Percentiles rank a stretch among this genome's conserved stretches.
Evolutionary conservation across 1,140 invertebrate genomes (phyloP).

Genomic region (Dinoponera quadriceps): DNA sequence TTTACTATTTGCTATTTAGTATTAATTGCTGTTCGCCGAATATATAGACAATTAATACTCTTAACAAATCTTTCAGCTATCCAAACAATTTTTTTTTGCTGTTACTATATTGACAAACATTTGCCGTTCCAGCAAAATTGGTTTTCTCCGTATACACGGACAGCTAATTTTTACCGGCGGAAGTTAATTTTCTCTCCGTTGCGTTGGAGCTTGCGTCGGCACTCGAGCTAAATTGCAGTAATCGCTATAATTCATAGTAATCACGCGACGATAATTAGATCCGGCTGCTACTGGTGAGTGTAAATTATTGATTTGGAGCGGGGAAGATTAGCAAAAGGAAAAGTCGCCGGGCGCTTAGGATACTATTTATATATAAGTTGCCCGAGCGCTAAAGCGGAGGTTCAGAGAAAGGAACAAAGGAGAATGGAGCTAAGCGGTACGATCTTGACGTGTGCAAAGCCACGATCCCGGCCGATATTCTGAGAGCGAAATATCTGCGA

Average conservation of each 20-base stretch:
- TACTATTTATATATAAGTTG: constrained; percentile 62
- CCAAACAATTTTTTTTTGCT: no score
- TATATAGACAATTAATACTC: no score
- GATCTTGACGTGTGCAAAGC: background rate
- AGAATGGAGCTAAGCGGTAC: constrained; percentile 13
- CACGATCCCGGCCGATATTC: background rate
- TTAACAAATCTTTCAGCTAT: no score
- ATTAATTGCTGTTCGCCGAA: no score
- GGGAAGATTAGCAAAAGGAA: background rate
- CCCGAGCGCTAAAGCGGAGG: constrained; percentile 13
- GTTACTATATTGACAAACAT: no score
- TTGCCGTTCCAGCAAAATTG: no score
- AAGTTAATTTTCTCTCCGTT: no score
- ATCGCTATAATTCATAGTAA: background rate
- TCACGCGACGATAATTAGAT: background rate
- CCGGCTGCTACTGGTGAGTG: no score
- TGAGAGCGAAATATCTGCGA: background rate
- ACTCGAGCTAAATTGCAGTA: background rate
- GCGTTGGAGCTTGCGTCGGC: no score
- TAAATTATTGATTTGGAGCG: constrained; percentile 3
- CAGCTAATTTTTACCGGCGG: no score
- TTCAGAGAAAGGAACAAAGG: constrained; percentile 42
- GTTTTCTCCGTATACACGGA: no score
- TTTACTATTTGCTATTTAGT: no score
- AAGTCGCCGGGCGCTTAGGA: background rate